Percentiles rank a stretch among this genome's conserved stretches.
phyloP scores from a whole-genome alignment of 2,888 invertebrate species.

The Erebia aethiops region DNA sequence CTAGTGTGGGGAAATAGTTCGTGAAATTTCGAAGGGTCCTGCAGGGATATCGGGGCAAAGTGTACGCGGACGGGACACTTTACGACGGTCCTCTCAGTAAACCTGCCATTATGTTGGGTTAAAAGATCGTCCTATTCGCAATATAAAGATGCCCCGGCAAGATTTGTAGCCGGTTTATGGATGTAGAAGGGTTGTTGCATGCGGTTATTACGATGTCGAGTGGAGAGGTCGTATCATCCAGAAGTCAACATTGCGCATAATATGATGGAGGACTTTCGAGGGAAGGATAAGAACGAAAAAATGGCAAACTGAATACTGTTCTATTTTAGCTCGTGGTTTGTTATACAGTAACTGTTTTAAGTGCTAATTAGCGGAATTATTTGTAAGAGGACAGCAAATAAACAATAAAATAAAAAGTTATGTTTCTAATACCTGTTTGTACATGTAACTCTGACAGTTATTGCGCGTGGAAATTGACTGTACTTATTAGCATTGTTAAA shows the following conservation, averaged over 20 bases:
- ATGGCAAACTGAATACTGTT: slow-evolving; percentile 54
- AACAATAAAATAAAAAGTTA: not conserved
- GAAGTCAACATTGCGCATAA: slow-evolving; percentile 78
- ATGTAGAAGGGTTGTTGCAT: slow-evolving; percentile 79
- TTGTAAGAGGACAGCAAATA: not conserved
- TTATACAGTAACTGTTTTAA: slow-evolving; percentile 34
- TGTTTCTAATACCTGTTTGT: too few relatives aligned
- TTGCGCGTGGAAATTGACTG: too few relatives aligned
- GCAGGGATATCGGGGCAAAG: slow-evolving; percentile 56
- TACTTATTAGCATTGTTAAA: too few relatives aligned
- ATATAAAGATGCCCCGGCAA: slow-evolving; percentile 81
- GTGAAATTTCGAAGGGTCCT: slow-evolving; percentile 79
- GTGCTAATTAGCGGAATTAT: slow-evolving; percentile 4
- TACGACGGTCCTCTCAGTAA: slow-evolving; percentile 80
- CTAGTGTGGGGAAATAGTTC: slow-evolving; percentile 81
- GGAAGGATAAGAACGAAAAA: slow-evolving; percentile 63
- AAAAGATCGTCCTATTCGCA: slow-evolving; percentile 77
- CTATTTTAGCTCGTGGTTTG: slow-evolving; percentile 36
- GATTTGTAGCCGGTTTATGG: slow-evolving; percentile 80
- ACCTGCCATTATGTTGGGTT: slow-evolving; percentile 82
- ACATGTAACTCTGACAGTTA: too few relatives aligned
- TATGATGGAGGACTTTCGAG: slow-evolving; percentile 71
- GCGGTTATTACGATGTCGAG: slow-evolving; percentile 79
- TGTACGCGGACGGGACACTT: slow-evolving; percentile 71
- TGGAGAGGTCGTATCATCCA: slow-evolving; percentile 77